Percentiles rank a stretch among this genome's conserved stretches.
Conservation (phyloP, 53 echinoderm and acorn worm species). For the Antedon mediterranea region DNA sequence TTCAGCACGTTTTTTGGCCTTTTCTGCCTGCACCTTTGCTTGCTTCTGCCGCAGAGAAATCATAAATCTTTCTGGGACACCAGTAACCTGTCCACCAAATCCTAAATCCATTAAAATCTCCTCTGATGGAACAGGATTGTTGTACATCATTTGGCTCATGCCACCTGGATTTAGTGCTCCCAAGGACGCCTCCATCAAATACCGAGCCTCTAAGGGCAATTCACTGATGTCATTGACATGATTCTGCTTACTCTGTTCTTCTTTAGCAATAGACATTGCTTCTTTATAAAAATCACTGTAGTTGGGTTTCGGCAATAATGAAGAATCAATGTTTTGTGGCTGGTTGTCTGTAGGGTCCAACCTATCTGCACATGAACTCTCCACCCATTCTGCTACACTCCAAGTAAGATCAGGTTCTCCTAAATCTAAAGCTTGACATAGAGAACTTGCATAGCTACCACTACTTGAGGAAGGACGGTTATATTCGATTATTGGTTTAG, state of each 20-base stretch:
- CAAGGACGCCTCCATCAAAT: not conserved
- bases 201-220: not conserved
- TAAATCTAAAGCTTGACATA: not conserved
- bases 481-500: not conserved
- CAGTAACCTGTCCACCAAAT: slow-evolving; percentile 62
- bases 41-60: slow-evolving; percentile 56
- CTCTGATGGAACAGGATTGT: slow-evolving; percentile 33
- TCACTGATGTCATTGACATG: not conserved
- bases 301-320: not conserved
- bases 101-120: slow-evolving; percentile 73
- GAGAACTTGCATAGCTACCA: not conserved
- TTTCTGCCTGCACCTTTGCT: not conserved
- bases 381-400: not conserved
- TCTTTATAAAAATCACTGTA: not conserved
- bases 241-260: not conserved
- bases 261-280: not conserved
- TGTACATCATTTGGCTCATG: not conserved
- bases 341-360: not conserved
- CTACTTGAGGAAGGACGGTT: not conserved
- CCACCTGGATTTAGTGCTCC: not conserved
- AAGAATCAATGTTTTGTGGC: not conserved
- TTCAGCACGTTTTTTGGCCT: not conserved
- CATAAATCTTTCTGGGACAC: slow-evolving; percentile 79
- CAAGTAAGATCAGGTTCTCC: not conserved
- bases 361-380: not conserved